Conservation (phyloP, 2,888 invertebrate species). For the Macaria notata region DNA sequence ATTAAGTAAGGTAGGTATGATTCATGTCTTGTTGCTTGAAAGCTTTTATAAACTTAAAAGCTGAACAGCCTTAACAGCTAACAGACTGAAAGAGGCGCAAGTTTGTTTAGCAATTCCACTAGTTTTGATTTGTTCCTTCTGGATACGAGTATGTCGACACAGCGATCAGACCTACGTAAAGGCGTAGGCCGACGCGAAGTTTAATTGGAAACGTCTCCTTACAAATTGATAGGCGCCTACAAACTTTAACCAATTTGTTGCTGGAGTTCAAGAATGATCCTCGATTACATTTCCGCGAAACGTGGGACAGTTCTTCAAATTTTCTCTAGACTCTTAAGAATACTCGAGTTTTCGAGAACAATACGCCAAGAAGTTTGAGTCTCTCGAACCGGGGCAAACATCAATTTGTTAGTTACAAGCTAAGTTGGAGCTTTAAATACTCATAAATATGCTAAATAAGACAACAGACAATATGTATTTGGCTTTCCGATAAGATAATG, state of each 20-base stretch:
- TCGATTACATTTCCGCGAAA: constrained; percentile 50
- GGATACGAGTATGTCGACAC: constrained; percentile 1
- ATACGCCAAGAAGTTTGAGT: constrained; percentile 24
- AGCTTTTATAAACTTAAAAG: too few relatives aligned
- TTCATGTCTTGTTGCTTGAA: too few relatives aligned
- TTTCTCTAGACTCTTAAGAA: constrained; percentile 35
- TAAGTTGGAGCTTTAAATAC: not conserved
- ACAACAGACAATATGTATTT: not conserved
- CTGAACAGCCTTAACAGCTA: too few relatives aligned
- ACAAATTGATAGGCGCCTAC: constrained; percentile 64
- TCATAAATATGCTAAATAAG: not conserved
- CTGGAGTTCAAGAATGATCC: constrained; percentile 53
- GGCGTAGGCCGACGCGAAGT: constrained; percentile 52
- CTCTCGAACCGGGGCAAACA: constrained; percentile 13
- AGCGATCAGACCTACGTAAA: constrained; percentile 30
- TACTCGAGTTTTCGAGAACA: constrained; percentile 23
- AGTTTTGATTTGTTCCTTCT: too few relatives aligned
- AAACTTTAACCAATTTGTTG: constrained; percentile 65
- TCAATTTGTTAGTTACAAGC: constrained; percentile 1
- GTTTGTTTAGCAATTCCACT: too few relatives aligned
- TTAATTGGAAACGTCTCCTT: constrained; percentile 75
- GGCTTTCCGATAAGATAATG: too few relatives aligned
- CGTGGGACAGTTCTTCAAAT: constrained; percentile 44
- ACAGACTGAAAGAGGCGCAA: too few relatives aligned
- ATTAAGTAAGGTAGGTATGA: too few relatives aligned